Percentiles rank a stretch among this genome's conserved stretches.
These are phyloP conservation scores for Rhizomys pruinosus DNA, from an alignment of 2,113 vertebrate genomes.

Conservation along the genomic window DNA sequence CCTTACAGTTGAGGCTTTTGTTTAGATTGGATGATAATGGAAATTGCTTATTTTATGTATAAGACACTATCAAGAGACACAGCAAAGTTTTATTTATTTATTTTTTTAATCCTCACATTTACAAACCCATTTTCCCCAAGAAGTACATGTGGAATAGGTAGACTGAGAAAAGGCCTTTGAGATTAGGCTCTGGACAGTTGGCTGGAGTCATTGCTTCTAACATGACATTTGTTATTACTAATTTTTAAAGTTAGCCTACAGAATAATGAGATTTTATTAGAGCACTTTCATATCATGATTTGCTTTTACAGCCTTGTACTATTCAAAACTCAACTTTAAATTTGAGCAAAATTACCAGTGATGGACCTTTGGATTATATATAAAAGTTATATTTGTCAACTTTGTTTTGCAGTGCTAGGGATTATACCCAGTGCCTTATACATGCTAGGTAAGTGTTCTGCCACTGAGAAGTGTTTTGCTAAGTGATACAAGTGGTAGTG, in stretches of 20 bases:
- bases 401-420: background rate
- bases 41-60: background rate
- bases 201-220: background rate
- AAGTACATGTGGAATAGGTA: background rate
- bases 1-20: background rate
- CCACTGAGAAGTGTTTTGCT: background rate
- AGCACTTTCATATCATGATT: background rate
- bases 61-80: conserved; percentile 6
- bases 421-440: background rate
- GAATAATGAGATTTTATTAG: background rate
- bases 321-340: conserved; percentile 8
- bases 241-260: background rate
- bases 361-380: background rate
- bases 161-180: background rate
- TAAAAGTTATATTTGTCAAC: background rate
- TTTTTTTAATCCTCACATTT: background rate
- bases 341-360: conserved; percentile 23
- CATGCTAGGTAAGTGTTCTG: background rate
- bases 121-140: background rate
- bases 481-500: too few species aligned
- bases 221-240: background rate
- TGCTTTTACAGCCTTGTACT: background rate
- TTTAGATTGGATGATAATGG: conserved; percentile 6
- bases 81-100: background rate
- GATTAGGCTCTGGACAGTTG: background rate